Base-by-base conservation (phyloP, 2,888 invertebrate species). In the Pterostichus madidus region DNA sequence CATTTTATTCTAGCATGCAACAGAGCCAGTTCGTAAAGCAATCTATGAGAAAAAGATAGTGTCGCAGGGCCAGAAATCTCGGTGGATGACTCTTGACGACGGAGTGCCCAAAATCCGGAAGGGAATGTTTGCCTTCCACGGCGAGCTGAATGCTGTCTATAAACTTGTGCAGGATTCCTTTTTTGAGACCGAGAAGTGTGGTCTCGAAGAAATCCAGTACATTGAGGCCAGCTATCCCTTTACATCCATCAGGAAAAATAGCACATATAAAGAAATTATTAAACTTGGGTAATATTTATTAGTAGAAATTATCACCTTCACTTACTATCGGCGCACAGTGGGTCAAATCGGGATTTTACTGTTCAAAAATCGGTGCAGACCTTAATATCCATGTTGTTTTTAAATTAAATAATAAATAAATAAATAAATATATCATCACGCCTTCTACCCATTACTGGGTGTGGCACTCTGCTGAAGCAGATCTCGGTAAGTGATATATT, bases 101-200 rank as follows among this genome's bases (percentile, higher is more conserved):
- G 94, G 94, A 0, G 92, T 94, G 0, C 88, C 90, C 84, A 91
- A 89, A 85, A 89, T 94, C 84, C 91, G 91, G 85, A 90, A 92
- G 88, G 94, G 93, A 7, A 89, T 94, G 31, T 94, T 93, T 86
- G 94, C 93, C 0, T 94, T 94, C 85, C 93, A 95, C 87, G 93
- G 93, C 88, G 95, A 95, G 88, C 90, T 92, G 0, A 92, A 93
- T 0, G 92, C 93, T 0, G 93, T 93, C 0, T 95, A 94, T 87
- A 93, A 94, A 87, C 89, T 94, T 32, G 92, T 95, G 0, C 92
- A 93, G 13, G 93, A 94, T 87, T 93, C 92, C 79, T 95, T 93
- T 86, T 90, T 91, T 17, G 95, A 95, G 87, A 92, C 92, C 8
- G 93, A 95, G 88, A 95, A 95, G 87, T 95, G 95, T 87, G 93